Conservation (phyloP, 1,140 invertebrate species). For the Drosophila parabipectinata region DNA sequence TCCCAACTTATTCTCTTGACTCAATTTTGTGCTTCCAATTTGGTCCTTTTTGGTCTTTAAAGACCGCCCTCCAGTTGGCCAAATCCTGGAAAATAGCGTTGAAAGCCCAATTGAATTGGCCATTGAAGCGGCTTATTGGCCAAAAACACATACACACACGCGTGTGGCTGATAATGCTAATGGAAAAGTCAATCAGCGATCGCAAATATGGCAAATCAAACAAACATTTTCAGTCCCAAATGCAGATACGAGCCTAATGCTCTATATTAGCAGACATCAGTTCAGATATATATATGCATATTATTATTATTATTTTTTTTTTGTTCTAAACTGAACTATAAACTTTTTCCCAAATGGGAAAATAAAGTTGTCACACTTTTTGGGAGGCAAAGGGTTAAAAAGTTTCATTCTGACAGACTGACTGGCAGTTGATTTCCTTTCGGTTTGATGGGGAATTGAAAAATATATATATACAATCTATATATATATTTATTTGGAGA, state of each 20-base stretch:
- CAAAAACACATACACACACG: not conserved
- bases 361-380: constrained; percentile 27
- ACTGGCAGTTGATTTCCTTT: constrained; percentile 47
- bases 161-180: constrained; percentile 34
- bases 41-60: constrained; percentile 12
- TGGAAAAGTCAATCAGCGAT: constrained; percentile 43
- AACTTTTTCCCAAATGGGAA: not conserved
- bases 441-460: constrained; percentile 45
- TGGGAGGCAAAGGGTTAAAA: not conserved
- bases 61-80: too few species aligned
- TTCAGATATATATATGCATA: too few species aligned
- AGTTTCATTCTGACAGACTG: constrained; percentile 44
- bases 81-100: constrained; percentile 2
- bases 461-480: not conserved
- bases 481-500: constrained; percentile 27
- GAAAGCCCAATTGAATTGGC: constrained; percentile 19
- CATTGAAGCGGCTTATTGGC: constrained; percentile 13
- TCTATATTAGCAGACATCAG: too few species aligned
- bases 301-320: not conserved
- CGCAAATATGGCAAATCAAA: constrained; percentile 23
- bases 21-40: constrained; percentile 7
- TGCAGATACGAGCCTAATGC: too few species aligned
- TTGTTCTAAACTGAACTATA: not conserved
- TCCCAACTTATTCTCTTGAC: constrained; percentile 4
- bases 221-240: constrained; percentile 16